Conservation (phyloP, 2,888 invertebrate species). For the Protodeltote pygarga region DNA sequence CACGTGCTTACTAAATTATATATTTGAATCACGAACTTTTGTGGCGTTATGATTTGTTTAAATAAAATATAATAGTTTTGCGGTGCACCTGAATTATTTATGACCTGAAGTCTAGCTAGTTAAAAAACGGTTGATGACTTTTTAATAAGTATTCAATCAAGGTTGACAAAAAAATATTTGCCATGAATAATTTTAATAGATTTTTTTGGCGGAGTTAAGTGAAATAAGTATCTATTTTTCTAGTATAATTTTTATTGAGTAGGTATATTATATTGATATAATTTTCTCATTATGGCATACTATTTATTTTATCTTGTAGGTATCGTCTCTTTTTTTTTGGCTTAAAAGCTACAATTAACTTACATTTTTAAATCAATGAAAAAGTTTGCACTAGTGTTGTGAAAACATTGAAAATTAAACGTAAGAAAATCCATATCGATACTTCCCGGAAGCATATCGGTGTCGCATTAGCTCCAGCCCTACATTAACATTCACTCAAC, state of each 20-base stretch:
- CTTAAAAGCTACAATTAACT: no score
- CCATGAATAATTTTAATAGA: no score
- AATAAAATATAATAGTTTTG: slow-evolving; percentile 41
- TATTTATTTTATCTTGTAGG: no score
- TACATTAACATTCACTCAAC: slow-evolving; percentile 83
- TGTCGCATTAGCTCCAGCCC: slow-evolving; percentile 74
- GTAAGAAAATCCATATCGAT: slow-evolving; percentile 65
- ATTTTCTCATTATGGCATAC: no score
- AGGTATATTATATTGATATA: no score
- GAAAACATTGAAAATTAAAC: slow-evolving; percentile 43
- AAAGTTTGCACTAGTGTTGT: slow-evolving; percentile 20
- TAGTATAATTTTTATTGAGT: no score
- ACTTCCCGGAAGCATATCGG: slow-evolving; percentile 82
- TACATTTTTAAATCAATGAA: no score
- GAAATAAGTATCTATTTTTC: no score
- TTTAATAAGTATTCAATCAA: slow-evolving; percentile 15
- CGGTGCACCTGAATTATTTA: slow-evolving; percentile 45
- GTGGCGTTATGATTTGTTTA: slow-evolving; percentile 49
- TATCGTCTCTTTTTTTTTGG: no score
- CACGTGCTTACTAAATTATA: slow-evolving; percentile 45
- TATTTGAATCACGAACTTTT: slow-evolving; percentile 46
- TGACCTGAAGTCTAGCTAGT: slow-evolving; percentile 36
- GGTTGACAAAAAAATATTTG: slow-evolving; percentile 9
- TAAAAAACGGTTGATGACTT: slow-evolving; percentile 39
- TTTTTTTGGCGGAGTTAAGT: no score